These are phyloP conservation scores for Achlya flavicornis DNA, from an alignment of 2,888 invertebrate genomes.

Conservation along the genomic window DNA sequence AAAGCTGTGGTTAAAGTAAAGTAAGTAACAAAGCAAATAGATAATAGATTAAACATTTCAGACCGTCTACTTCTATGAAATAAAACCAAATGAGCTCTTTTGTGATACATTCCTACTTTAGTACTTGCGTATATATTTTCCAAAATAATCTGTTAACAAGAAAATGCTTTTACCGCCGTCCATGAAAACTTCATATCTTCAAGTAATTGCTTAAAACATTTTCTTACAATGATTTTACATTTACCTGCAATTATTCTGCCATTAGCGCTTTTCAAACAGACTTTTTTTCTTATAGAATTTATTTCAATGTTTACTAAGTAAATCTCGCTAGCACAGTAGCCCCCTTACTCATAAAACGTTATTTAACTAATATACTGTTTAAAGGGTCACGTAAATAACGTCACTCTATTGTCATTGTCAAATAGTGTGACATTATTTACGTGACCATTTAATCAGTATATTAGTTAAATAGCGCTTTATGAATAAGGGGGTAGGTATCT, in stretches of 20 bases:
- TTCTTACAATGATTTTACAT: constrained; percentile 6
- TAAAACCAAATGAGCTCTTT: not conserved
- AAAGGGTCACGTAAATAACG: too few relatives aligned
- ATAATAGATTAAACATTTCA: not conserved
- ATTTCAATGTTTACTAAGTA: too few relatives aligned
- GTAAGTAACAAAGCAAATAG: not conserved
- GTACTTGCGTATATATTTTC: not conserved
- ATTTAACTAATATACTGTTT: too few relatives aligned
- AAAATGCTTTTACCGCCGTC: constrained; percentile 10
- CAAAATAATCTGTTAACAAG: not conserved
- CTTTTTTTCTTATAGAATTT: too few relatives aligned
- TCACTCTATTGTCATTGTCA: too few relatives aligned
- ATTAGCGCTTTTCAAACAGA: not conserved
- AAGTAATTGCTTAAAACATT: constrained; percentile 5
- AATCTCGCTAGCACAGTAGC: too few relatives aligned
- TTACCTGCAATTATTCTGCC: not conserved
- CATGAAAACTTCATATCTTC: constrained; percentile 9
- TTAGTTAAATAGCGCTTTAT: too few relatives aligned
- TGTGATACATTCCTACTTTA: not conserved
- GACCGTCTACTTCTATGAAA: not conserved
- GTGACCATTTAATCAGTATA: too few relatives aligned
- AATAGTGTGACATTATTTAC: too few relatives aligned
- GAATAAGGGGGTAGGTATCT: too few relatives aligned
- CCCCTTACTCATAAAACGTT: too few relatives aligned
- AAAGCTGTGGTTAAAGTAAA: not conserved